Evolutionary conservation across 2,797 vertebrate genomes (phyloP).

Genomic region (Phrynocephalus guinanensis): DNA sequence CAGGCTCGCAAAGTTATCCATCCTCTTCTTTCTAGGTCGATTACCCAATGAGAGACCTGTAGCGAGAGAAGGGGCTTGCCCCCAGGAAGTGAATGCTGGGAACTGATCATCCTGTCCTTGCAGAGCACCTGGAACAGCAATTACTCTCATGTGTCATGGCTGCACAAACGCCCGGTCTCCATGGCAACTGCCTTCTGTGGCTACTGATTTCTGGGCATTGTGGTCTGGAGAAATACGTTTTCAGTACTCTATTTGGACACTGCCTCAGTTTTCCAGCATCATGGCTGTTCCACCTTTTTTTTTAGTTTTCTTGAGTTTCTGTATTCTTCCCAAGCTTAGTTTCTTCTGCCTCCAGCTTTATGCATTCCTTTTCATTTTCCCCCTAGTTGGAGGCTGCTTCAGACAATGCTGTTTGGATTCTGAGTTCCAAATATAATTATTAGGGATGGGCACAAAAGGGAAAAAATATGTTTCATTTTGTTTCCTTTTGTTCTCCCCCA

Average conservation of each 20-base stretch:
- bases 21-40: slow-evolving; percentile 7
- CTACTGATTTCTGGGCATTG: no score
- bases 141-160: no score
- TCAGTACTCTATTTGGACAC: no score
- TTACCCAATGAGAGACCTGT: not conserved
- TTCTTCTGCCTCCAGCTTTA: not conserved
- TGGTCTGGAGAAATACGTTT: no score
- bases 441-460: no score
- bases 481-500: no score
- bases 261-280: not conserved
- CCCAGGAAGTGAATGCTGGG: not conserved
- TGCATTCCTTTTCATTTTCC: not conserved
- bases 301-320: not conserved
- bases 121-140: no score
- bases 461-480: no score
- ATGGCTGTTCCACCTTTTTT: no score
- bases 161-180: no score
- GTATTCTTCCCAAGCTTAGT: not conserved
- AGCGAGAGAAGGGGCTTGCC: not conserved
- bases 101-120: not conserved
- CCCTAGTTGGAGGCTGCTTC: not conserved
- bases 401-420: not conserved
- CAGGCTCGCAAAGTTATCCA: not conserved
- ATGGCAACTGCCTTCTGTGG: no score
- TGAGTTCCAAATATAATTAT: not conserved